Percentiles rank a stretch among this genome's conserved stretches.
These are phyloP conservation scores for Ophraella communa DNA, from an alignment of 2,888 invertebrate genomes.

Conservation along the genomic window DNA sequence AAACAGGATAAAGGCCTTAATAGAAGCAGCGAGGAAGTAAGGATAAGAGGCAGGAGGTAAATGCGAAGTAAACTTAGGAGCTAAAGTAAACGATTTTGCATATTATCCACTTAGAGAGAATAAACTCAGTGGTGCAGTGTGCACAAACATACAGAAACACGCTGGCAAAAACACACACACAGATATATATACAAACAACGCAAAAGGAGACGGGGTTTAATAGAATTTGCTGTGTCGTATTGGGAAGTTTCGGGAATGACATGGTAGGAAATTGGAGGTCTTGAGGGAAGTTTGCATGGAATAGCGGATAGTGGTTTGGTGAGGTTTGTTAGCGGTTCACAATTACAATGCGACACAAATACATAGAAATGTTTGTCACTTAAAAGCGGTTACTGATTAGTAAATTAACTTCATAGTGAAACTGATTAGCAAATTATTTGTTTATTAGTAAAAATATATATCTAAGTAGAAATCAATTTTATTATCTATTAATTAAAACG, in stretches of 20 bases:
- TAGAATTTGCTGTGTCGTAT: slow-evolving; percentile 27
- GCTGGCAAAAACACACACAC: slow-evolving; percentile 11
- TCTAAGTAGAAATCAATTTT: no score
- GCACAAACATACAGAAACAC: slow-evolving; percentile 27
- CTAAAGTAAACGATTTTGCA: slow-evolving; percentile 35
- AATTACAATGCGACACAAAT: slow-evolving; percentile 17
- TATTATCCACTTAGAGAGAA: slow-evolving; percentile 37
- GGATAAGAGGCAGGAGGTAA: slow-evolving; percentile 23
- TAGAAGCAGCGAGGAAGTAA: neutral
- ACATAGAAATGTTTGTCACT: neutral
- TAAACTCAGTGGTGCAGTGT: slow-evolving; percentile 34
- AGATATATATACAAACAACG: slow-evolving; percentile 7
- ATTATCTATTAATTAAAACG: no score
- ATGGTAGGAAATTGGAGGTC: slow-evolving; percentile 22
- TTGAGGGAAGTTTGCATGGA: slow-evolving; percentile 14
- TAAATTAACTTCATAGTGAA: no score
- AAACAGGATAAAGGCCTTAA: slow-evolving; percentile 12
- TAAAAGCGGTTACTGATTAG: slow-evolving; percentile 6
- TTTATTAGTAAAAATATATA: no score
- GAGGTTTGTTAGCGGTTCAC: slow-evolving; percentile 21
- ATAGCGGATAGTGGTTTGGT: neutral
- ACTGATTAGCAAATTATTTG: no score
- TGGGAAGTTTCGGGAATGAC: slow-evolving; percentile 17
- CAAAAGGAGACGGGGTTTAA: slow-evolving; percentile 7
- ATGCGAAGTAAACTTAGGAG: slow-evolving; percentile 29